Evolutionary conservation across 2,888 invertebrate species (phyloP).

Genomic region (Drepana falcataria): DNA sequence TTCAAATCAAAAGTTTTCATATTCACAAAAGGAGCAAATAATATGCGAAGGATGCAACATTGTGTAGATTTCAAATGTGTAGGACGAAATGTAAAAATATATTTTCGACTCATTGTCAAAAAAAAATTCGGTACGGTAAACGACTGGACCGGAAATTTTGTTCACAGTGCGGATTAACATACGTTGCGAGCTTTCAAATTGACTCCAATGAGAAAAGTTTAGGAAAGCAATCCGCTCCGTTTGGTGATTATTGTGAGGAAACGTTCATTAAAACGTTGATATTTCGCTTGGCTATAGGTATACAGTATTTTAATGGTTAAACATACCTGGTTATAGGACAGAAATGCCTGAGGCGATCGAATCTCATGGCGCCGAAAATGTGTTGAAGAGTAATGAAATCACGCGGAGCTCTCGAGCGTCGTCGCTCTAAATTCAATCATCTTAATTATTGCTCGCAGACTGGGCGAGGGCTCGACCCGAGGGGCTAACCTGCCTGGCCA

Average conservation of each 20-base stretch:
- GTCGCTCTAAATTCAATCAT: slow-evolving; percentile 61
- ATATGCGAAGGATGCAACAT: not conserved
- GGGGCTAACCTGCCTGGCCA: slow-evolving; percentile 12
- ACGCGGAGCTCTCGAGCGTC: slow-evolving; percentile 50
- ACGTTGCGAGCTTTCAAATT: slow-evolving; percentile 5
- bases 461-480: slow-evolving; percentile 13
- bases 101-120: not conserved
- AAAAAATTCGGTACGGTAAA: not conserved
- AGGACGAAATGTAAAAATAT: not conserved
- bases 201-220: slow-evolving; percentile 35
- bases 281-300: not conserved
- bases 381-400: slow-evolving; percentile 63
- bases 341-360: slow-evolving; percentile 3
- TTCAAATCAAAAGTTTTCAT: not conserved
- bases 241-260: slow-evolving; percentile 18
- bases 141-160: not conserved
- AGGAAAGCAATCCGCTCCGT: slow-evolving; percentile 22
- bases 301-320: not conserved
- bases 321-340: not conserved
- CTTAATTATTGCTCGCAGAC: slow-evolving; percentile 53
- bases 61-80: not conserved
- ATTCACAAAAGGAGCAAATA: slow-evolving; percentile 1
- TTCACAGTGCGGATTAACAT: not conserved
- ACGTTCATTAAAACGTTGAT: slow-evolving; percentile 1
- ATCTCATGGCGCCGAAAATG: slow-evolving; percentile 34